These are phyloP conservation scores for Limnephilus auricula DNA, from an alignment of 2,888 invertebrate genomes.

Conservation along the genomic window DNA sequence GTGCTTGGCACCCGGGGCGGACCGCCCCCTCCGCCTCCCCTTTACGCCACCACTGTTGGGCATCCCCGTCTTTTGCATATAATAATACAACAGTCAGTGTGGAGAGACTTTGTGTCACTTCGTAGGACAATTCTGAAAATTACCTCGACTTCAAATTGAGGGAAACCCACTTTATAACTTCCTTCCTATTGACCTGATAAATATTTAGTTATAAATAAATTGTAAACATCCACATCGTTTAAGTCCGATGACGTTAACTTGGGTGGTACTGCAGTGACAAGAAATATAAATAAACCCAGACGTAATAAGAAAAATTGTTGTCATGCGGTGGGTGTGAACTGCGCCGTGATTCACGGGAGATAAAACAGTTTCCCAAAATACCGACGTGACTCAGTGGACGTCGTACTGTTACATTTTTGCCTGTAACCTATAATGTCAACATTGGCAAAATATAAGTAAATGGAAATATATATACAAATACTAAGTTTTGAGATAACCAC, in stretches of 20 bases:
- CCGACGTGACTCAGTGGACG: background rate
- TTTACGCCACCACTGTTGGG: too few relatives aligned
- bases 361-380: background rate
- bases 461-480: background rate
- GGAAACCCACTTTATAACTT: background rate
- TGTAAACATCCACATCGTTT: background rate
- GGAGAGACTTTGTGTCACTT: too few relatives aligned
- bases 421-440: background rate
- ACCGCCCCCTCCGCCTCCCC: too few relatives aligned
- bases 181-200: background rate
- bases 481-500: too few relatives aligned
- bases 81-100: too few relatives aligned
- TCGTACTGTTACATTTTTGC: background rate
- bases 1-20: too few relatives aligned
- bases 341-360: background rate
- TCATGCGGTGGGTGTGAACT: background rate
- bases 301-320: background rate
- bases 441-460: background rate
- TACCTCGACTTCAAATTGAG: background rate
- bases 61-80: too few relatives aligned
- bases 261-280: background rate
- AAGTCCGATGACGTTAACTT: background rate
- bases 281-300: background rate
- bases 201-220: background rate
- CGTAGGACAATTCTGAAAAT: background rate